These are phyloP conservation scores for Sinocyclocheilus rhinocerous DNA, from an alignment of 2,113 vertebrate genomes.

Conservation along the genomic window DNA sequence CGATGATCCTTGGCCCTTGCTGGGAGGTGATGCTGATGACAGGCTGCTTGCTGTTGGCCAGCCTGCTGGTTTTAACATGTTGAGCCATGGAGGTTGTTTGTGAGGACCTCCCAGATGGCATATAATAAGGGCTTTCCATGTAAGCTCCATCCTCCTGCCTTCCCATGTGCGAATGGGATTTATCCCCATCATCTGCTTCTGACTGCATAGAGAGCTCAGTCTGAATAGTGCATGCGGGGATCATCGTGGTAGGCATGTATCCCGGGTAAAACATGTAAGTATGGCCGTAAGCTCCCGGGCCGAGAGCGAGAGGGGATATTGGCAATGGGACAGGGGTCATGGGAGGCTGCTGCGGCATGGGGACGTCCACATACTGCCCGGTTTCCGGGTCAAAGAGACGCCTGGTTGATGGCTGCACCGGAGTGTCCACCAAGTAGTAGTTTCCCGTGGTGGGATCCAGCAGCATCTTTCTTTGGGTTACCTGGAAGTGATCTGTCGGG, in stretches of 20 bases:
- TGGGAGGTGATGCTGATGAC: conserved; percentile 91
- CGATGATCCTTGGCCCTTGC: conserved; percentile 87
- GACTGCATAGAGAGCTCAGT: conserved; percentile 73
- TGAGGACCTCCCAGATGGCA: conserved; percentile 76
- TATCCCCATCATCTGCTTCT: conserved; percentile 57
- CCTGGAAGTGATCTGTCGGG: conserved; percentile 71
- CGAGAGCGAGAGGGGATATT: conserved; percentile 83
- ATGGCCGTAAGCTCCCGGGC: conserved; percentile 81
- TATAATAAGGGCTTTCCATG: conserved; percentile 86
- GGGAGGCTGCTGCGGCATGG: conserved; percentile 79
- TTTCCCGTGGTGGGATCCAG: conserved; percentile 91
- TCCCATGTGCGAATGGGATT: conserved; percentile 6
- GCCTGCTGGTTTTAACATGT: conserved; percentile 55
- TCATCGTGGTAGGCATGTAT: conserved; percentile 79
- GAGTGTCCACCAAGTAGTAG: conserved; percentile 94
- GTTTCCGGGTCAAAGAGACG: conserved; percentile 95
- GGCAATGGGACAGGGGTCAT: conserved; percentile 79
- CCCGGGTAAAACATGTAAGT: conserved; percentile 94
- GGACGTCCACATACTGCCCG: conserved; percentile 92
- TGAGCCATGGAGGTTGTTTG: conserved; percentile 49
- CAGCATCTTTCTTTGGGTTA: conserved; percentile 91
- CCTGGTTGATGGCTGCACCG: conserved; percentile 82
- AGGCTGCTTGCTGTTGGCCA: conserved; percentile 77
- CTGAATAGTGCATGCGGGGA: conserved; percentile 78
- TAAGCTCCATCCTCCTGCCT: conserved; percentile 71